A percentile compares a stretch with the other conserved stretches of the same genome.
These are phyloP conservation scores for Pantherophis alleghaniensis DNA, from an alignment of 2,797 vertebrate species.

Conservation along the genomic window DNA sequence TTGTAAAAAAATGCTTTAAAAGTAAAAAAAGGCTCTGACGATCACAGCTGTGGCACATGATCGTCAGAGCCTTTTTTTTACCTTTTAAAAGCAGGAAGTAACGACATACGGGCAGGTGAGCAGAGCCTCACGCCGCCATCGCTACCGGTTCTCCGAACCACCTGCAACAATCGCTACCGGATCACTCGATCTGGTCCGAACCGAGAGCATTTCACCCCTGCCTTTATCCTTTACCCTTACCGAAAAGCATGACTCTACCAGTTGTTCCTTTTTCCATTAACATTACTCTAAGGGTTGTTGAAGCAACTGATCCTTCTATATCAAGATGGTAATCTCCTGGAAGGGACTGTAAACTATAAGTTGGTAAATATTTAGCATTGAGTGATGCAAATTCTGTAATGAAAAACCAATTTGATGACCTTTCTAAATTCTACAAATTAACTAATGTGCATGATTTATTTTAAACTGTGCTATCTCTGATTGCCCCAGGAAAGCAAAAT, in stretches of 20 bases:
- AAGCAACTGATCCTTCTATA: background rate
- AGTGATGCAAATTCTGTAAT: background rate
- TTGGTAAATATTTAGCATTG: background rate
- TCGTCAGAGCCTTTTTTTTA: no score
- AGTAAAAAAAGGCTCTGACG: no score
- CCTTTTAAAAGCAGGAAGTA: no score
- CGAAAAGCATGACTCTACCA: background rate
- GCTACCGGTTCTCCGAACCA: no score
- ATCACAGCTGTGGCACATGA: no score
- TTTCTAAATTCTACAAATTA: background rate
- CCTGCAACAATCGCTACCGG: no score
- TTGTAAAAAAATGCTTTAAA: no score
- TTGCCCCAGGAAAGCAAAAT: background rate
- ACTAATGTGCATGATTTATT: background rate
- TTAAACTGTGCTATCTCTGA: background rate
- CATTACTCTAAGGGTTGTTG: background rate
- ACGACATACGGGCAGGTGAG: no score
- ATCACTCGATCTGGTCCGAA: no score
- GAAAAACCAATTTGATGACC: background rate
- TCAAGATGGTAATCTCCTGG: background rate
- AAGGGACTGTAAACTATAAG: background rate
- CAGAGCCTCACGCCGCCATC: no score
- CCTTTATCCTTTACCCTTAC: background rate
- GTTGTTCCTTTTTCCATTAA: background rate
- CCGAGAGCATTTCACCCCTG: no score